Evolutionary conservation across 2,888 invertebrate genomes (phyloP), one percentile per base, ranked within the genome.

Genomic region (Psylliodes chrysocephalus): DNA sequence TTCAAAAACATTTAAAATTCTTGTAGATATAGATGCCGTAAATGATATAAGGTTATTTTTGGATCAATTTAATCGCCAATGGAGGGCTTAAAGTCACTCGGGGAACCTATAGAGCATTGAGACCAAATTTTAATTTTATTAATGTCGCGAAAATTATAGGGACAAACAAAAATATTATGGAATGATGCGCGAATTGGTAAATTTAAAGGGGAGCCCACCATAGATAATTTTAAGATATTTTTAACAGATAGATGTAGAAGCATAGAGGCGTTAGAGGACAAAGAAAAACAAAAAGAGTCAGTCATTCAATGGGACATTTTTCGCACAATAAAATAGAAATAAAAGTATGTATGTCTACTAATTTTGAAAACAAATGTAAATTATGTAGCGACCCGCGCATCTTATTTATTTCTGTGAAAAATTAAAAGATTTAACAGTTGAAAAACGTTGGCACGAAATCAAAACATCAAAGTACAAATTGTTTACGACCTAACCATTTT

Each of bases 21-120:
- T 51, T n/a, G 2, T 51, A 14, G 33, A 51, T 30, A 15, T 51
- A 30, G 51, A 51, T n/a, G 12, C 17, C 2, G 7, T 15, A 12
- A 17, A 6, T 22, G n/a, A 10, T 7, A 22, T 51, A 10, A 14
- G 51, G 14, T 30, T 30, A 51, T 12, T 51, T 1, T 8, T 51
- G 7, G 33, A 51, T 51, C 12, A 51, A 12, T 10, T 51, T 10
- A 51, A 51, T 33, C 14, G 25, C 28, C 28, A 30, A 12, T 2
- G 7, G 12, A 52, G 52, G 17, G 33, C 35, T 17, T 52, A 35
- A 52, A 52, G 17, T 52, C 52, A 10, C 18, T 52, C 1, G 18
- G 35, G 15, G 33, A 52, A 35, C 35, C 52, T 10, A 35, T 52
- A 33, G 33, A 52, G 14, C 35, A 33, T 4, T 52, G 52, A 35